Base-by-base conservation (phyloP, 2,888 invertebrate species). In the Euzetes globulus region DNA sequence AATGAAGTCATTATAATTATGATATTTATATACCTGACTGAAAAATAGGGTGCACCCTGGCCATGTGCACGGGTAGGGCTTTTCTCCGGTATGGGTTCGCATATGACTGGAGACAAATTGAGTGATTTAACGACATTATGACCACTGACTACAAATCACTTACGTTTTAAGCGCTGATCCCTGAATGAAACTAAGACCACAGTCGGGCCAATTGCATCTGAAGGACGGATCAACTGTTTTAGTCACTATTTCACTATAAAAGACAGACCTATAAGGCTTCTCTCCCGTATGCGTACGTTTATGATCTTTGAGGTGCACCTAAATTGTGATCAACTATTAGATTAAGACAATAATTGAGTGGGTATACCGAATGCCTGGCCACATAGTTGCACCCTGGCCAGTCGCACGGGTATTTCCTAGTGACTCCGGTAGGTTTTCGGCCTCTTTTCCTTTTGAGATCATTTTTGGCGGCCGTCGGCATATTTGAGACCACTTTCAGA, bases 11-110 rank as follows among this genome's bases (percentile, higher is more conserved):
- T 41, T 6, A 13, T 41, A 41, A 41, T 13, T 33, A 33, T 6
- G 33, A 33, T 7, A 47, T 47, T 3, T 15, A 13, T 47, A 17
- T 55, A 55, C 55, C 55, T 83, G 82, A 73, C 83, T 79, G 77
- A 83, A 83, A 33, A 81, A 79, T 75, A 83, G 82, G 15, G 81
- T 81, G 77, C 85, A 85, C 50, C 81, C 81, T 15, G 83, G 82
- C 52, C 74, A 74, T 41, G 71, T 63, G 27, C 74, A 74, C 22
- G 25, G 47, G 55, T 63, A 74, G 15, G 74, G 74, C 58, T 55
- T 47, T 41, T 72, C 72, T 22, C 74, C 74, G n/a, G 71, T 72
- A 71, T 85, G 84, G 27, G 81, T 81, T 68, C 83, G 82, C 77
- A 83, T 82, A 75, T 84, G 84, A 72, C 82, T 82, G 29, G 15